Evolutionary conservation across 2,113 vertebrate genomes (phyloP).

Genomic region (Acinonyx jubatus): DNA sequence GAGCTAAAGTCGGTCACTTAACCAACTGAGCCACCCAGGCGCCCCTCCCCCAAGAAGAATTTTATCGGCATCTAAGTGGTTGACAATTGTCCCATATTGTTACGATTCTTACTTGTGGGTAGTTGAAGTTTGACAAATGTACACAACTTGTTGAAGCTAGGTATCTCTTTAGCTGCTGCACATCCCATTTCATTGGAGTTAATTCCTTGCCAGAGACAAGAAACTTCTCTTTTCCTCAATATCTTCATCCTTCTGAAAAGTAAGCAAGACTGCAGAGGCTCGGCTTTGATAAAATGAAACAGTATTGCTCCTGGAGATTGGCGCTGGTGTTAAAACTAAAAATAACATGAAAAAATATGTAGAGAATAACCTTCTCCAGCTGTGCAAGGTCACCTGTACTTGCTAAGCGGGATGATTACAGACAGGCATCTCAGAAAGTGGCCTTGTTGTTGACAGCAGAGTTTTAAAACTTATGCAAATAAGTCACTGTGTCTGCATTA

Average conservation of each 20-base stretch:
- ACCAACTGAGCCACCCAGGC: too few relatives aligned
- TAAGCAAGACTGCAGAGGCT: not conserved
- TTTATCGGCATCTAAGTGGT: not conserved
- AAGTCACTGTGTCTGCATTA: not conserved
- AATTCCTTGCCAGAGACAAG: slow-evolving; percentile 14
- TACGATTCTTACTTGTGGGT: not conserved
- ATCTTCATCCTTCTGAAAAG: not conserved
- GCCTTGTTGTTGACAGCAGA: not conserved
- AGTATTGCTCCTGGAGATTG: not conserved
- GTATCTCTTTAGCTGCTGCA: not conserved
- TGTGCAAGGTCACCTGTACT: slow-evolving; percentile 46
- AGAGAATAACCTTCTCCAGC: slow-evolving; percentile 17
- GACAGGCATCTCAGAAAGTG: not conserved
- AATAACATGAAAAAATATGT: not conserved
- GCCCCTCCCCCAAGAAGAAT: not conserved
- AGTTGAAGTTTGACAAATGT: not conserved
- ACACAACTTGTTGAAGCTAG: not conserved
- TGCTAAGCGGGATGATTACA: slow-evolving; percentile 10
- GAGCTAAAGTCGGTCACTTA: accelerated
- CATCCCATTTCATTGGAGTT: not conserved
- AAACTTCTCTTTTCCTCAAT: not conserved
- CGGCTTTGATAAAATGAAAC: not conserved
- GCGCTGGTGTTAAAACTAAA: slow-evolving; percentile 28
- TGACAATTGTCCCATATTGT: not conserved
- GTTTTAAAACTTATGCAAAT: not conserved